A percentile compares a stretch with the other conserved stretches of the same genome.
phyloP scores from a whole-genome alignment of 1,140 invertebrate species.

The Mercenaria mercenaria region DNA sequence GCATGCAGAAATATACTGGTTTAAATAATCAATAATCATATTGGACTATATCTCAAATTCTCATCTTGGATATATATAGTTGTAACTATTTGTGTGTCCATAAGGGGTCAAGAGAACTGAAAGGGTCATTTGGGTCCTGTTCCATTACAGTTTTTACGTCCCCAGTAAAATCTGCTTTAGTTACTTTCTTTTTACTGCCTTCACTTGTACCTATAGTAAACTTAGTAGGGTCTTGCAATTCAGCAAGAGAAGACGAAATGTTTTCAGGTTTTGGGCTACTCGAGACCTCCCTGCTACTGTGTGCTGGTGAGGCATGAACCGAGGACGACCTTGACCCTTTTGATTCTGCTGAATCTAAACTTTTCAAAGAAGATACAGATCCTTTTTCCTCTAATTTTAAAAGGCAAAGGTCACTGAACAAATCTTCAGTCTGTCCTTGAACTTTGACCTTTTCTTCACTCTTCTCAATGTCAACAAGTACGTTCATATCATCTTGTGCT shows the following conservation, averaged over 20 bases:
- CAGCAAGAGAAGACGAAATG: constrained; percentile 76
- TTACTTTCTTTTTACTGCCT: constrained; percentile 84
- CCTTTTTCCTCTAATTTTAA: background rate
- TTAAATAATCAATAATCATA: too few species aligned
- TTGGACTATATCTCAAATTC: too few species aligned
- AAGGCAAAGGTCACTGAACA: constrained; percentile 29
- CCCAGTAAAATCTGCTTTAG: constrained; percentile 86
- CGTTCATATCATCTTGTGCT: background rate
- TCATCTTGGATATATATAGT: too few species aligned
- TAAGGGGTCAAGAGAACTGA: constrained; percentile 89
- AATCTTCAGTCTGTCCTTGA: constrained; percentile 42
- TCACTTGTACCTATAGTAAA: constrained; percentile 84
- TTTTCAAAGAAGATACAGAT: constrained; percentile 29
- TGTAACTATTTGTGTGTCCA: constrained; percentile 86
- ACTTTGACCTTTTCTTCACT: background rate
- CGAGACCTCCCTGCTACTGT: constrained; percentile 24
- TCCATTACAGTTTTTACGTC: constrained; percentile 70
- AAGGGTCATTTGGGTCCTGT: constrained; percentile 87
- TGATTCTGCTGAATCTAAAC: constrained; percentile 51
- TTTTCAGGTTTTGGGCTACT: constrained; percentile 45
- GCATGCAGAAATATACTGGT: too few species aligned
- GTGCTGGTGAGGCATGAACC: constrained; percentile 68
- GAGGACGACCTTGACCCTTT: constrained; percentile 61
- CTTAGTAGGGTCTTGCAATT: constrained; percentile 84
- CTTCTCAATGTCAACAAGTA: background rate